These are phyloP conservation scores for Hydrochoerus hydrochaeris DNA, from an alignment of 2,113 vertebrate genomes.

Conservation along the genomic window DNA sequence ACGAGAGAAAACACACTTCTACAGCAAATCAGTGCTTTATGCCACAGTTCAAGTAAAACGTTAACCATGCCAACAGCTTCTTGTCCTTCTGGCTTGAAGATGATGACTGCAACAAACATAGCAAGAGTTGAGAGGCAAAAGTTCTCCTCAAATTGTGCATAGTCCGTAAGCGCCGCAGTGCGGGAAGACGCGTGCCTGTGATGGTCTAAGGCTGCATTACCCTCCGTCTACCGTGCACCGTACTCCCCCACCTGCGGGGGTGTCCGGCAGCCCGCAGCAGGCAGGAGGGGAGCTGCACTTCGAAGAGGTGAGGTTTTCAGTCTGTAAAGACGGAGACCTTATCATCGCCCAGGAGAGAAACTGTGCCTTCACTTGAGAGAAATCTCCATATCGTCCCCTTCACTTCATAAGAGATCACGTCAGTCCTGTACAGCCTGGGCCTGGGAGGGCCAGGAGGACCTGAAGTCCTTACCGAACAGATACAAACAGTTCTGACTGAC, in stretches of 20 bases:
- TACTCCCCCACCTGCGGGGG: not conserved
- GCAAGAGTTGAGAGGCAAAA: constrained; percentile 28
- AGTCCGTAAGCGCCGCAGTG: not conserved
- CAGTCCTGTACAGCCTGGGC: not conserved
- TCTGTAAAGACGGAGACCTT: not conserved
- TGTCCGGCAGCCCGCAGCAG: not conserved
- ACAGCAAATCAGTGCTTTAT: not conserved
- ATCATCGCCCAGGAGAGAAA: not conserved
- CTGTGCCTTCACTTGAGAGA: not conserved
- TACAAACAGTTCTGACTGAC: not conserved
- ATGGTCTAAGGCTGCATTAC: not conserved
- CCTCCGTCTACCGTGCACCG: not conserved
- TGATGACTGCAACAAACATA: not conserved
- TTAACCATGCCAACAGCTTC: not conserved
- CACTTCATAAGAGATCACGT: not conserved
- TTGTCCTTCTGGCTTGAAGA: not conserved
- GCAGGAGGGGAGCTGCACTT: not conserved
- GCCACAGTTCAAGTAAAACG: not conserved
- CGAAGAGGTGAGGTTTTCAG: not conserved
- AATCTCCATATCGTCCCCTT: not conserved
- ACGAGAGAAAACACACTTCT: not conserved
- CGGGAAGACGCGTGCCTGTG: not conserved
- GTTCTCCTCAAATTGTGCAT: not conserved
- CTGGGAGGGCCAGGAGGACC: not conserved
- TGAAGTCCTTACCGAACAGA: not conserved